Evolutionary conservation across 2,797 vertebrate genomes (phyloP).

Genomic region (Dendrocincla fuliginosa): DNA sequence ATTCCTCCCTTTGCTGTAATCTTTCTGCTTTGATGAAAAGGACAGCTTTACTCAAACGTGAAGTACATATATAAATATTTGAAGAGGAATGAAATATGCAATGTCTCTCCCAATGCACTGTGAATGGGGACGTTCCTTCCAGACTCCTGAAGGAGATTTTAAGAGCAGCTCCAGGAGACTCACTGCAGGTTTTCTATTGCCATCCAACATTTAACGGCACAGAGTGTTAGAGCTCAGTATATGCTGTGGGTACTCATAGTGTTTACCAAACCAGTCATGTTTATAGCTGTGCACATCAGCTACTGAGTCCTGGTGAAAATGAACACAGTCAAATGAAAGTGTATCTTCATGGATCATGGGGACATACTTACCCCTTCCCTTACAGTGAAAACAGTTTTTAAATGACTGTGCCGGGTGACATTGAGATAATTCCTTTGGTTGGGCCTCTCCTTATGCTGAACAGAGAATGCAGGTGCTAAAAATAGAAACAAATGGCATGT

Average conservation of each 20-base stretch:
- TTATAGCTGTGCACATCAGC: not conserved
- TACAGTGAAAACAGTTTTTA: not conserved
- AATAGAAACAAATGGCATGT: not conserved
- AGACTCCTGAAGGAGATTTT: not conserved
- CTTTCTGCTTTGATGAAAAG: not conserved
- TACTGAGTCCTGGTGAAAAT: not conserved
- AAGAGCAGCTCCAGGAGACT: not conserved
- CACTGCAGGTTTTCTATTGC: not conserved
- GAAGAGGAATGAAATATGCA: slow-evolving; percentile 11
- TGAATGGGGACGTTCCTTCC: not conserved
- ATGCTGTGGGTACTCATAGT: not conserved
- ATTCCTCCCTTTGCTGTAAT: not conserved
- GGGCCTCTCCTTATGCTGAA: not conserved
- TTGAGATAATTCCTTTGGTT: slow-evolving; percentile 31
- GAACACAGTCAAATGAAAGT: not conserved
- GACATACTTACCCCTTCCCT: not conserved
- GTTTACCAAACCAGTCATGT: not conserved
- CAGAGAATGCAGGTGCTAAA: not conserved
- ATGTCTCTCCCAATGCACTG: not conserved
- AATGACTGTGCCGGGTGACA: not conserved
- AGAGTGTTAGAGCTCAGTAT: not conserved
- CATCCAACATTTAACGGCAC: not conserved
- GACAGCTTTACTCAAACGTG: not conserved
- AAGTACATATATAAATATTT: not conserved
- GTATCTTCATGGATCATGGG: not conserved